Base-by-base conservation (phyloP, 2,888 invertebrate genomes). In the Tetheella fluctuosa region DNA sequence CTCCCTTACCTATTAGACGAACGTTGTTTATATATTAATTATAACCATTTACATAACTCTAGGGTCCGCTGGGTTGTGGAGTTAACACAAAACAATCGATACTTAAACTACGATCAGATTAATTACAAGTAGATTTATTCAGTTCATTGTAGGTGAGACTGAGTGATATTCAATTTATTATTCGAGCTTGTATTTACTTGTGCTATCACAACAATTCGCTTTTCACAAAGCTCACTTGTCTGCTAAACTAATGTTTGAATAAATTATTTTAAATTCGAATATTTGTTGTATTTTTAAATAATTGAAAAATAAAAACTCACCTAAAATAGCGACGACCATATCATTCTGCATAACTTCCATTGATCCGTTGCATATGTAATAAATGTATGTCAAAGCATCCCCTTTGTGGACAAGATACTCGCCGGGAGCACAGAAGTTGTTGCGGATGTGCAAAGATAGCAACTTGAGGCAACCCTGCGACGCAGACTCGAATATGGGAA, bases 321-420 rank as follows among this genome's bases (percentile, higher is more conserved):
- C 99, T 71, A 99, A 94, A 78, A 99, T 99, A 62, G 99, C 99
- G 23, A 99, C 98, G 59, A 99, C 99, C 98, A 98, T 98, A 68
- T 96, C 97, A 79, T 98, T 97, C 86, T 98, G 98, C 79, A 99
- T 97, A 54, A 99, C 98, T 91, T 99, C 99, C 98, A 99, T 98
- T 30, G 98, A 98, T 7, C 99, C 99, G 83, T 98, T 98, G 93
- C 98, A 98, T 70, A 99, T 96, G 88, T 98, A 98, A 90, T 98
- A 98, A 77, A 99, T 97, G 84, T 98, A 98, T 64, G 97, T 96
- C 30, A 99, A 94, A 7, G 98, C 98, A 80, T 99, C 99, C 52
- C 98, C 98, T 91, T 97, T 97, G 90, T 98, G 98, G 53, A 98
- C 96, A 55, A 99, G 94, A 85, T 96, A 98, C 86, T 99, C 99